Conservation (phyloP, 2,113 vertebrate species). For the Xiphophorus couchianus region DNA sequence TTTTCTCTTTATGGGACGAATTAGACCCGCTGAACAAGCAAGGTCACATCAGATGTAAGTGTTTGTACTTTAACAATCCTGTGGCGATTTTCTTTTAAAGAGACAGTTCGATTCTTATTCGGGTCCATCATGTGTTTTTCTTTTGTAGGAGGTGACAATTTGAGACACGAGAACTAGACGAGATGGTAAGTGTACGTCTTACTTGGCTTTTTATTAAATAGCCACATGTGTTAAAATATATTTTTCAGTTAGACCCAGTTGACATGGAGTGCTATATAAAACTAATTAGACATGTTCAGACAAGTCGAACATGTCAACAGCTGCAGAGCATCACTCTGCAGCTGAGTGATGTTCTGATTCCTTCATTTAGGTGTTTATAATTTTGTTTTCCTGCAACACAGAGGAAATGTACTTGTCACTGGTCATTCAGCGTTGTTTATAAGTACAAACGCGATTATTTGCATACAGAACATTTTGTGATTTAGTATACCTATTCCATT, state of each 20-base stretch:
- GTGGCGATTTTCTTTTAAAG: not conserved
- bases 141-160: conserved; percentile 41
- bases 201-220: not conserved
- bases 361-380: not conserved
- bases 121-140: not conserved
- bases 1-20: conserved; percentile 8
- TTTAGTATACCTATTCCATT: not conserved
- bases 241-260: not conserved
- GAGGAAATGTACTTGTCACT: not conserved
- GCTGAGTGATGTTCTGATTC: conserved; percentile 25
- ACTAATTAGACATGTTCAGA: conserved; percentile 2
- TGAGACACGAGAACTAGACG: conserved; percentile 43
- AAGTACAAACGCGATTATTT: not conserved
- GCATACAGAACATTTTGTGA: not conserved
- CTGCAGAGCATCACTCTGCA: conserved; percentile 26
- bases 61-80: too few species aligned
- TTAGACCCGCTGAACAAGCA: not conserved
- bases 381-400: not conserved
- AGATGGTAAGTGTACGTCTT: conserved; percentile 68
- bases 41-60: conserved; percentile 17
- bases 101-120: not conserved
- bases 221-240: not conserved
- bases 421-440: not conserved
- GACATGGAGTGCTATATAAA: not conserved
- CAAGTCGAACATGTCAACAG: conserved; percentile 6